Base-by-base conservation (phyloP, 2,888 invertebrate species). In the Synergus gifuensis region DNA sequence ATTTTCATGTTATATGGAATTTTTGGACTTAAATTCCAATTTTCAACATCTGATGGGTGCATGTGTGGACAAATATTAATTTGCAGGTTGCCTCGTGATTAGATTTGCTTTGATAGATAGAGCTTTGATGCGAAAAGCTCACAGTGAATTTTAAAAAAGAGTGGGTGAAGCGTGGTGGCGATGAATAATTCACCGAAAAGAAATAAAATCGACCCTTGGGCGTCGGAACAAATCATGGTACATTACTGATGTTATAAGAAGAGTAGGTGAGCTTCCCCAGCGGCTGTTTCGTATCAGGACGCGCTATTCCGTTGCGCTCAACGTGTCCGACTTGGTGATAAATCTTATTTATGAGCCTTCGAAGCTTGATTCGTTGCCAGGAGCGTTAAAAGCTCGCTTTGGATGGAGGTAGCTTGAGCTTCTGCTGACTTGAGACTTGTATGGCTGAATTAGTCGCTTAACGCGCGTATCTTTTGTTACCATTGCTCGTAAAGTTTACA, bases 141-240 rank as follows among this genome's bases (percentile, higher is more conserved):
- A n/a, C 36, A 54, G 73, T 22, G 54, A 73, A 73, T 73, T 73
- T 73, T 12, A 40, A 40, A 44, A 69, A 69, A 14, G 28, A 16
- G 28, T 7, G 46, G 12, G 12, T 46, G 22, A 67, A 42, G 44
- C 42, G 44, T 28, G 28, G 14, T 4, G 62, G 54, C 78, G 86
- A 83, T 86, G 86, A 86, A 86, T 86, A 84, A 86, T 86, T 86
- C 86, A 86, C 79, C 82, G 76, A 81, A 85, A 82, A 80, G 63
- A 67, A 58, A 82, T 64, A 76, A 79, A 80, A 83, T 85, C 85
- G 82, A 79, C 77, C 85, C 80, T 81, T 77, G 73, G 67, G 77
- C 78, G 69, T 76, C 60, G 62, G 78, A 80, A 83, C 85, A 85
- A 85, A 85, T 85, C 86, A 83, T 85, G 16, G 77, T 64, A 79